phyloP scores from a whole-genome alignment of 2,888 invertebrate species.

The Cosmopolites sordidus region DNA sequence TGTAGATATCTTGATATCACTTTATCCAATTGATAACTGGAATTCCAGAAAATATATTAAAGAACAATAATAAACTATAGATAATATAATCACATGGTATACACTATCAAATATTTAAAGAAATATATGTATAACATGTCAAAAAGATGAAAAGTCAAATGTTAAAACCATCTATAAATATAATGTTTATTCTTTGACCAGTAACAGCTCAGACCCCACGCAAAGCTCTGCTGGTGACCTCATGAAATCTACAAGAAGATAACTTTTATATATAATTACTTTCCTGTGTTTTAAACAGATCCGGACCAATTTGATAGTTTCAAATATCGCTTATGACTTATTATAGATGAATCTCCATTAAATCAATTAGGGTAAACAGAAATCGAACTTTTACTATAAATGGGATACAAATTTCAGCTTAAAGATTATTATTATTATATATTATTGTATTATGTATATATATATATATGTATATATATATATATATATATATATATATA shows the following conservation, averaged over 20 bases:
- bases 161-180: slow-evolving; percentile 2
- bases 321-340: neutral
- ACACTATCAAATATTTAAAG: neutral
- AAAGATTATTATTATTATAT: no score
- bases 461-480: no score
- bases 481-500: no score
- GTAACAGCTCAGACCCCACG: slow-evolving; percentile 7
- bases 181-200: neutral
- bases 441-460: no score
- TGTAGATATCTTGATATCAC: no score
- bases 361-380: neutral
- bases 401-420: neutral
- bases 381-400: neutral
- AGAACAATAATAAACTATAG: no score
- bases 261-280: neutral
- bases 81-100: no score
- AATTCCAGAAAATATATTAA: no score
- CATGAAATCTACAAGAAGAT: slow-evolving; percentile 1
- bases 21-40: no score
- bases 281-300: neutral
- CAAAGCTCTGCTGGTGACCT: slow-evolving; percentile 11
- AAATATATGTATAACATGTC: neutral
- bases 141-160: slow-evolving; percentile 9
- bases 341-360: no score
- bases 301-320: neutral